Evolutionary conservation across 2,113 vertebrate genomes (phyloP).

Genomic region (human): GRCh38 chr6:17855001-17855500

Average conservation of each 20-base stretch:
- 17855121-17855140: background rate
- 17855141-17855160: background rate
- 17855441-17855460: conserved; percentile 97
- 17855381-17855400: background rate
- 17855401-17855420: background rate
- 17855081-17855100: background rate
- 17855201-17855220: background rate
- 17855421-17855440: conserved; percentile 90
- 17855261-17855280: background rate
- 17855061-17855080: background rate
- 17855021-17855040: background rate
- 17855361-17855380: background rate
- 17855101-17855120: background rate
- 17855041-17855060: background rate
- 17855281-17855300: background rate
- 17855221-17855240: background rate
- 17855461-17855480: conserved; percentile 99
- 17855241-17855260: background rate
- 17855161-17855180: background rate
- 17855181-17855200: background rate
- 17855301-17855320: background rate
- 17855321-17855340: background rate
- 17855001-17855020: background rate
- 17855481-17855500: conserved; percentile 99
- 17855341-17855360: background rate